These are phyloP conservation scores for Anastrepha obliqua DNA, from an alignment of 1,140 invertebrate genomes.

Conservation along the genomic window DNA sequence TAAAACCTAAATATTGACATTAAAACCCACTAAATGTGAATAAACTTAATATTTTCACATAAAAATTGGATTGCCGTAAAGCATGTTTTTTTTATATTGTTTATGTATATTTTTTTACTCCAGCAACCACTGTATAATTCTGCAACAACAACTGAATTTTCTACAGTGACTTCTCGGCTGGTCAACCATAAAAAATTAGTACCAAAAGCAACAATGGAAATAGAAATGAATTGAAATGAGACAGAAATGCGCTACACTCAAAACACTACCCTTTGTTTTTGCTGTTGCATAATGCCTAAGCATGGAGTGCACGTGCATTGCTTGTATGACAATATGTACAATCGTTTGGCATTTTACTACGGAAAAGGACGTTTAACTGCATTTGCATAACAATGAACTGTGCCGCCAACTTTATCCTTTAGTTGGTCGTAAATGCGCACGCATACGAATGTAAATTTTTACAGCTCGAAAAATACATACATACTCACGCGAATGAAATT, in stretches of 20 bases:
- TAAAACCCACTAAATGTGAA: too few relatives aligned
- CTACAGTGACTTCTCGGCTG: background rate
- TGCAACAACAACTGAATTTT: too few relatives aligned
- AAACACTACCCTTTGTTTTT: constrained; percentile 41
- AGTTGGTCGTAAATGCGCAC: background rate
- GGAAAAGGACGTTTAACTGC: constrained; percentile 26
- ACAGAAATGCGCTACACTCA: background rate
- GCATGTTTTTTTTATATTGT: too few relatives aligned
- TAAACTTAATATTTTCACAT: too few relatives aligned
- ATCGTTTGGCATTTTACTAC: constrained; percentile 31
- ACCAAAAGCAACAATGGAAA: background rate
- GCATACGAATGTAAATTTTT: background rate
- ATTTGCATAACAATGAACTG: constrained; percentile 50
- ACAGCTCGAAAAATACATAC: background rate
- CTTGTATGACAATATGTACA: background rate
- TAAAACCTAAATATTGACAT: too few relatives aligned
- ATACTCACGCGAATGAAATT: background rate
- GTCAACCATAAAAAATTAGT: constrained; percentile 39
- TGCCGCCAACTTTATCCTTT: background rate
- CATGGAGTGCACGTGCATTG: background rate
- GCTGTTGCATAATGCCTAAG: background rate
- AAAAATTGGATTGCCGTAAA: too few relatives aligned
- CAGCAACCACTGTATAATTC: background rate
- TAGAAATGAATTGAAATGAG: constrained; percentile 9
- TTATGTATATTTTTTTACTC: background rate